Conservation (phyloP, 2,888 invertebrate genomes). For the Artemia sp. region DNA sequence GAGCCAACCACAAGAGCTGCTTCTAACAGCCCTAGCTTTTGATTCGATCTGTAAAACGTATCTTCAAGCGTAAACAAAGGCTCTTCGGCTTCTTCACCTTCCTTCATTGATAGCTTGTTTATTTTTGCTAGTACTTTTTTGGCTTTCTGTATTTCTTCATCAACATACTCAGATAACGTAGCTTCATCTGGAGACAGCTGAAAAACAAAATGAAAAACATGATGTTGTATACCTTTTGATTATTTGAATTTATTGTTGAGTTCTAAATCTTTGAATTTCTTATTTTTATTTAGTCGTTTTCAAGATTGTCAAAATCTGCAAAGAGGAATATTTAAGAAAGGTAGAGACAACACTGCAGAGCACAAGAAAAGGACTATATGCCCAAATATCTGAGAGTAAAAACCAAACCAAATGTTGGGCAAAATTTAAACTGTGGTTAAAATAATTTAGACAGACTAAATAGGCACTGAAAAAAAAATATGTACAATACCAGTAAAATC, state of each 20-base stretch:
- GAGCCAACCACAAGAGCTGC: conserved; percentile 72
- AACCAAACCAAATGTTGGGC: no score
- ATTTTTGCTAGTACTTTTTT: conserved; percentile 74
- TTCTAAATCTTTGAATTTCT: neutral
- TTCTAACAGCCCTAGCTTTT: conserved; percentile 82
- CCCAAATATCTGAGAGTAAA: no score
- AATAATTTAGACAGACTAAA: no score
- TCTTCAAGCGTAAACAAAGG: neutral
- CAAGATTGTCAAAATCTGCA: neutral
- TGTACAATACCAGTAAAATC: no score
- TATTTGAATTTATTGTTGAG: neutral
- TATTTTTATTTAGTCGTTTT: neutral
- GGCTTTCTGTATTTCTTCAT: conserved; percentile 61
- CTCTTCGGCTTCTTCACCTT: conserved; percentile 33
- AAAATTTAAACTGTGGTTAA: no score
- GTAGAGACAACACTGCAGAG: no score
- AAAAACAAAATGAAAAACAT: conserved; percentile 25
- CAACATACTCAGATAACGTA: conserved; percentile 58
- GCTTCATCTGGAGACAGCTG: conserved; percentile 71
- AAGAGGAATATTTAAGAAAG: no score
- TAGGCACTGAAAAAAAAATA: no score
- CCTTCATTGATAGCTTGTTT: conserved; percentile 32
- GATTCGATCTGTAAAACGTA: conserved; percentile 47
- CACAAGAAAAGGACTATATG: no score
- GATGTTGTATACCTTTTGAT: no score